Percentiles rank a stretch among this genome's conserved stretches.
These are phyloP conservation scores for Eunapius fragilis DNA, from an alignment of 37 sponge, comb jelly and placozoan species.

Conservation along the genomic window DNA sequence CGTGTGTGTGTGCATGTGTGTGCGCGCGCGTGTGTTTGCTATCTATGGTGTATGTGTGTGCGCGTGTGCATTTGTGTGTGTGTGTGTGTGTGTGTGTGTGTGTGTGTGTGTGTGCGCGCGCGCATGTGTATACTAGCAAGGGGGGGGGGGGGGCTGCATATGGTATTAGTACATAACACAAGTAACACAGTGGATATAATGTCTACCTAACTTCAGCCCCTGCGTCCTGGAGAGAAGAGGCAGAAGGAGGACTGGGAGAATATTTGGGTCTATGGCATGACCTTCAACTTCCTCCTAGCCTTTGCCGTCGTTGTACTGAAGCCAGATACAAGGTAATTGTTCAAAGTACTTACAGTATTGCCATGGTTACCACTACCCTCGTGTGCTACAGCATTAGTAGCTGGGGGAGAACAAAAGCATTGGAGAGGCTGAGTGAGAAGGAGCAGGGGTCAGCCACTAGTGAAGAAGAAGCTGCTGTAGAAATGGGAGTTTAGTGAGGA, in stretches of 20 bases:
- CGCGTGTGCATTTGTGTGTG: too few species aligned
- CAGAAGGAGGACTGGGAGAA: conserved; percentile 79
- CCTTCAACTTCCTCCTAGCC: conserved; percentile 49
- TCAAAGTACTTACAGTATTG: neutral
- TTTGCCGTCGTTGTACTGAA: conserved; percentile 30
- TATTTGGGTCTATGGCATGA: conserved; percentile 57
- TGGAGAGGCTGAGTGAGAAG: conserved; percentile 34
- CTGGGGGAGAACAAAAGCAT: conserved; percentile 55
- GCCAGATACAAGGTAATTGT: conserved; percentile 66
- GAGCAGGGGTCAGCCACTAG: neutral
- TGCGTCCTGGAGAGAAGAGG: conserved; percentile 74
- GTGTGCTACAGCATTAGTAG: conserved; percentile 19
- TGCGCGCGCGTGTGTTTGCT: too few species aligned
- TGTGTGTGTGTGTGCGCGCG: too few species aligned
- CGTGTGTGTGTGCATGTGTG: too few species aligned
- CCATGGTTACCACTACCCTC: neutral
- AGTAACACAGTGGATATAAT: too few species aligned
- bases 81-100: too few species aligned
- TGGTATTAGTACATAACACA: too few species aligned
- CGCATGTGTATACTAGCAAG: too few species aligned
- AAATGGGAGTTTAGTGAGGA: neutral
- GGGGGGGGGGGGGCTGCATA: too few species aligned
- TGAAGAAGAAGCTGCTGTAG: conserved; percentile 2
- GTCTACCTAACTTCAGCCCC: conserved; percentile 41
- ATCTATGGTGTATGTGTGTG: too few species aligned